Base-by-base conservation (phyloP, 2,888 invertebrate genomes). In the Drosophila prostipennis region DNA sequence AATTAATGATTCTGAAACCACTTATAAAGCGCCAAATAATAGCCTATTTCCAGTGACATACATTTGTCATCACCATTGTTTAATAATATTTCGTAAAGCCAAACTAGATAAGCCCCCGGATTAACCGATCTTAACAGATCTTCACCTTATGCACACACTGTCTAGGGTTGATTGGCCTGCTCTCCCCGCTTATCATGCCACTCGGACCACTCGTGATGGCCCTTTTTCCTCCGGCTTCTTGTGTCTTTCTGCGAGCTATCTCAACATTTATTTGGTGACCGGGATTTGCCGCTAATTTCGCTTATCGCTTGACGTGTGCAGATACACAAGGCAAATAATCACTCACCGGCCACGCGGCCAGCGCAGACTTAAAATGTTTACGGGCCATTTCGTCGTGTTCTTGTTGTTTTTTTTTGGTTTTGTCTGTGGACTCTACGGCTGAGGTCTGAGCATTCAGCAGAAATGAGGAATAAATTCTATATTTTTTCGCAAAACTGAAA, bases 251-350 rank as follows among this genome's bases (percentile, higher is more conserved):
- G n/a, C 10, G 39, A 40, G 65, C 53, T 67, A 65, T 67, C 64
- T 65, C 16, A 34, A 46, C 61, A 46, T 61, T 65, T 52, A 65
- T 42, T 65, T 53, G 52, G 53, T 52, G 67, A 45, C 36, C 37
- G 64, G 68, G 64, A 65, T 53, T 65, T 65, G 68, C 45, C 8
- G 68, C 45, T 67, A 65, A 67, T 67, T 65, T 53, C 48, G 45
- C 54, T 65, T 65, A 67, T 65, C 64, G 64, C 67, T 19, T 29
- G 54, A 37, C 67, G 60, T 46, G 67, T 39, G 19, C 36, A 23
- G 68, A 54, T 52, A 54, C 54, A 45, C 45, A 23, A 39, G 37
- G 45, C 45, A 67, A 65, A 65, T 45, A 67, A 54, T 65, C 68
- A 39, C 48, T 48, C 48, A 48, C 34, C 16, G 34, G n/a, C 43